phyloP scores from a whole-genome alignment of 1,140 invertebrate species.

The Danaus melanippus region DNA sequence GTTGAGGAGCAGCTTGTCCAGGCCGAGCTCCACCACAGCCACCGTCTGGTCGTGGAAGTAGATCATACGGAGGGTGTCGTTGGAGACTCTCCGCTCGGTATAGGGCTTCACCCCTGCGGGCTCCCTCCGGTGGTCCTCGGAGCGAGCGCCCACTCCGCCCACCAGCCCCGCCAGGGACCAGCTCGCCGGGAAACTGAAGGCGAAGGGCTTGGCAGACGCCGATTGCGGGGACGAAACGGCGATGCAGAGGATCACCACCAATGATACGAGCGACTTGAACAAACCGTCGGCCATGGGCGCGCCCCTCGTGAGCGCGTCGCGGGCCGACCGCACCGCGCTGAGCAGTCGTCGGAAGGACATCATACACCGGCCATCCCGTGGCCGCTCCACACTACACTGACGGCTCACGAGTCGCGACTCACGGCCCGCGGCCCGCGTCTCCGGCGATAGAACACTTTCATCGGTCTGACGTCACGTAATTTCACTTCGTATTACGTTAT shows the following conservation, averaged over 20 bases:
- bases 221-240: conserved; percentile 56
- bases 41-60: conserved; percentile 87
- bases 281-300: conserved; percentile 51
- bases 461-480: conserved; percentile 46
- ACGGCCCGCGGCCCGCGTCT: conserved; percentile 25
- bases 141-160: conserved; percentile 43
- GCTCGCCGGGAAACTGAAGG: conserved; percentile 65
- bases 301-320: conserved; percentile 45
- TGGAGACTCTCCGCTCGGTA: conserved; percentile 74
- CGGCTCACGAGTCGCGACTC: too few species aligned
- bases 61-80: conserved; percentile 78
- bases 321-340: conserved; percentile 50
- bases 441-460: conserved; percentile 39
- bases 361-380: conserved; percentile 36
- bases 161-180: conserved; percentile 61
- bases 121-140: conserved; percentile 41
- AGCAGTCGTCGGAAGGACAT: conserved; percentile 57
- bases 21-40: conserved; percentile 81
- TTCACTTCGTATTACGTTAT: conserved; percentile 27
- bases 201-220: conserved; percentile 67
- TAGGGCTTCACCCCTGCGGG: conserved; percentile 68
- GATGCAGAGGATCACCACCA: conserved; percentile 57
- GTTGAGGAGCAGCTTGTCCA: conserved; percentile 77
- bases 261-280: conserved; percentile 49
- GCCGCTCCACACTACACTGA: conserved; percentile 23